These are phyloP conservation scores for Drosophila rubida DNA, from an alignment of 2,888 invertebrate species.

Conservation along the genomic window DNA sequence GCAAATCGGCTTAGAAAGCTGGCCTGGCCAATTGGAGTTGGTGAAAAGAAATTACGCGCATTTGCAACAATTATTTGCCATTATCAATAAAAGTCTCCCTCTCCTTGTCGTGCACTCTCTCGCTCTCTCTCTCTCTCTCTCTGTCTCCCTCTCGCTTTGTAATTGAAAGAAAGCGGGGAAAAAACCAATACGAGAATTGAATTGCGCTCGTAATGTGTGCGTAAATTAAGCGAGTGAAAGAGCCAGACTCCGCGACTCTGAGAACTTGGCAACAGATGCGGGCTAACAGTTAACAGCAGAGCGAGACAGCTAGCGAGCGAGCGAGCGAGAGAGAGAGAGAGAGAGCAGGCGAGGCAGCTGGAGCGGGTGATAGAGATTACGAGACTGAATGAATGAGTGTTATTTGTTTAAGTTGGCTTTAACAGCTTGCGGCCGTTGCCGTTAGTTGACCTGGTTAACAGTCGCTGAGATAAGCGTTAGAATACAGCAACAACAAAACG, in stretches of 20 bases:
- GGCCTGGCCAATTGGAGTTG: slow-evolving; percentile 51
- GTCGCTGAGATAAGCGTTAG: slow-evolving; percentile 63
- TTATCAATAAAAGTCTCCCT: slow-evolving; percentile 58
- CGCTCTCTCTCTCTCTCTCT: not conserved
- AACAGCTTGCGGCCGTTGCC: slow-evolving; percentile 77
- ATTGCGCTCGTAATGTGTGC: slow-evolving; percentile 60
- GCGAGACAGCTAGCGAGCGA: not conserved
- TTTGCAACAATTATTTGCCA: slow-evolving; percentile 71
- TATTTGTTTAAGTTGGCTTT: slow-evolving; percentile 79
- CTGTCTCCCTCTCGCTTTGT: not conserved
- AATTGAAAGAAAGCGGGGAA: slow-evolving; percentile 58
- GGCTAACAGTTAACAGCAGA: slow-evolving; percentile 9
- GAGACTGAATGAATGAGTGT: slow-evolving; percentile 65
- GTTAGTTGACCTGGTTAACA: slow-evolving; percentile 78
- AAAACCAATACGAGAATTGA: slow-evolving; percentile 63
- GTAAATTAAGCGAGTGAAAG: slow-evolving; percentile 45
- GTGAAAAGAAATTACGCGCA: slow-evolving; percentile 53
- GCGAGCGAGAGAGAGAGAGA: slow-evolving; percentile 11
- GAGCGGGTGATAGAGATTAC: slow-evolving; percentile 30
- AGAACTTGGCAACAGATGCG: slow-evolving; percentile 23
- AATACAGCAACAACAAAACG: slow-evolving; percentile 57
- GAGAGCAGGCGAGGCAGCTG: slow-evolving; percentile 8
- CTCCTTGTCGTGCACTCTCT: not conserved
- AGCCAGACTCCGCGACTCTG: slow-evolving; percentile 1
- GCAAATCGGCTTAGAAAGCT: slow-evolving; percentile 68